These are phyloP conservation scores for Corvus moneduloides DNA, from an alignment of 2,113 vertebrate species.

Conservation along the genomic window DNA sequence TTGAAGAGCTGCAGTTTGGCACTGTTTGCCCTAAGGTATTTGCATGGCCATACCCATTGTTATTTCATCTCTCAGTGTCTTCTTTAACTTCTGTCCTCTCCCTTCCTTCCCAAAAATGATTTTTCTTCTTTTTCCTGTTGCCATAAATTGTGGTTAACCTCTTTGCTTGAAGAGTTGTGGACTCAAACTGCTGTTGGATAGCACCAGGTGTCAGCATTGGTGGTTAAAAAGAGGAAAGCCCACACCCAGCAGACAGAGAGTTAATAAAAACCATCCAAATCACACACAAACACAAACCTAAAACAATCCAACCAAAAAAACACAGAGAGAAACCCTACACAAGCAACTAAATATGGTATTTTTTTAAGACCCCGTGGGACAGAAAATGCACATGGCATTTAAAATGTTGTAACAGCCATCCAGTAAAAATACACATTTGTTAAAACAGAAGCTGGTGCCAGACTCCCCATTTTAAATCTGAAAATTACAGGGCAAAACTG, in stretches of 20 bases:
- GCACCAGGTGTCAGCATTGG: constrained; percentile 43
- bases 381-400: not conserved
- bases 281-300: not conserved
- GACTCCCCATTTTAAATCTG: not conserved
- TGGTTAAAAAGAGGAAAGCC: constrained; percentile 59
- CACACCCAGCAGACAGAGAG: constrained; percentile 33
- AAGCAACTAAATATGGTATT: not conserved
- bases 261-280: not conserved
- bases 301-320: not conserved
- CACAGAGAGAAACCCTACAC: not conserved
- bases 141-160: constrained; percentile 61
- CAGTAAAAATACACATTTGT: not conserved
- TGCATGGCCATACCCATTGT: not conserved
- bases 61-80: not conserved
- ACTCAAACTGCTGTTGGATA: constrained; percentile 30
- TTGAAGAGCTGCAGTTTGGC: not conserved
- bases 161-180: constrained; percentile 4
- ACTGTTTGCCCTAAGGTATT: not conserved
- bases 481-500: not conserved
- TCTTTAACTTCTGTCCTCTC: constrained; percentile 21
- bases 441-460: not conserved
- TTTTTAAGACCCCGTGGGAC: not conserved
- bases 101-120: not conserved
- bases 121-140: constrained; percentile 60
- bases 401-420: not conserved